Base-by-base conservation (phyloP, 53 echinoderm and acorn worm genomes). In the Antedon mediterranea region DNA sequence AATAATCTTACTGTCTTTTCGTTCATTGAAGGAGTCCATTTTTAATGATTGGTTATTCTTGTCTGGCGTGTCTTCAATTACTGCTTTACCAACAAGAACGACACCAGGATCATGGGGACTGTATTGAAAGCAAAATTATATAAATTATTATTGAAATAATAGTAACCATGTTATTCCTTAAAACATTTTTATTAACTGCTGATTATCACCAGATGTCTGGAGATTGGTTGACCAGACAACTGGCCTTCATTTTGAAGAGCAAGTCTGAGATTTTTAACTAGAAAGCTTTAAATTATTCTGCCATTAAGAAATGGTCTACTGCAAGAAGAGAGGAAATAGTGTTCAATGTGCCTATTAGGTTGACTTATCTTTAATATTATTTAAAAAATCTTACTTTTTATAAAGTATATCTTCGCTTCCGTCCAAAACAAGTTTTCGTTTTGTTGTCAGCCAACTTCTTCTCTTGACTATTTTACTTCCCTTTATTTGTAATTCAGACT, bases 71-170 rank as follows among this genome's bases (percentile, higher is more conserved):
- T 90, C 92, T 29, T 82, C 93, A 28, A 93, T 83, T n/a, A 90
- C 84, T 0, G 88, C 93, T 43, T 93, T 88, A 82, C 86, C 90
- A 30, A 90, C 86, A 28, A 93, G 73, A 20, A 93, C 90, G 30
- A 93, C 90, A 41, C 83, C 93, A 2, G 93, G 93, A 72, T 90
- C 87, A 43, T 79, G 77, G 32, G 88, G 93, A 31, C 93, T 90
- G 43, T 30, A 34, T 44, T 34, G 75, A 71, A 28, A 71, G 78
- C 43, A 11, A 37, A 37, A 37, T 37, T 4, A 37, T n/a, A n/a
- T 37, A 37, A 37, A 11, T 37, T 6, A 37, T 4, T 37, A 37
- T 37, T 37, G 37, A 37, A 37, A 4, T n/a, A n/a, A n/a, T n/a
- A n/a, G n/a, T n/a, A n/a, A n/a, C n/a, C n/a, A n/a, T n/a, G n/a